A percentile compares a stretch with the other conserved stretches of the same genome.
phyloP scores from a whole-genome alignment of 92 coral and sea anemone genomes.

The Isaurus tuberculatus region DNA sequence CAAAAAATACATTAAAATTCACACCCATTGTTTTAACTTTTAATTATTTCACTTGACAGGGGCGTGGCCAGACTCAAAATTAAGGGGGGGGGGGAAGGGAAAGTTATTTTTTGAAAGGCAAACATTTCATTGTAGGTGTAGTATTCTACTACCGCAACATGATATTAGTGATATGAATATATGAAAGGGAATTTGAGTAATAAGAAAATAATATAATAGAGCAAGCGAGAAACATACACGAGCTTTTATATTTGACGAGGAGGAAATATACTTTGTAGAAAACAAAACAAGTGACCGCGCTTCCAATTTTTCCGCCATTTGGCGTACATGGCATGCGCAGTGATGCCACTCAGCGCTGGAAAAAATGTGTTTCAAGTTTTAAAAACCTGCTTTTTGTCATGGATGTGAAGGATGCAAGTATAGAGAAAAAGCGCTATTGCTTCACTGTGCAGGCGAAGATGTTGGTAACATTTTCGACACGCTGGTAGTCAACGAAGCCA shows the following conservation, averaged over 20 bases:
- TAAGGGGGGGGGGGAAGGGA: no score
- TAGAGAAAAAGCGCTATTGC: slow-evolving; percentile 36
- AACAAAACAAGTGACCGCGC: neutral
- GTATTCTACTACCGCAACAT: no score
- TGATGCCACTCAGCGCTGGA: neutral
- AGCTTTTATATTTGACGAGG: neutral
- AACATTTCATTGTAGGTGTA: no score
- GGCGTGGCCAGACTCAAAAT: no score
- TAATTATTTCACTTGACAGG: no score
- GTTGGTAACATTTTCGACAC: slow-evolving; percentile 47
- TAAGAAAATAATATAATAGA: no score
- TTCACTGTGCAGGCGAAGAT: slow-evolving; percentile 54
- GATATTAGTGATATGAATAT: no score
- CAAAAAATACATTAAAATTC: no score
- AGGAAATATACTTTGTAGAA: neutral
- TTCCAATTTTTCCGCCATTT: slow-evolving; percentile 4
- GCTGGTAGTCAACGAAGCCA: neutral
- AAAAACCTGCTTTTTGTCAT: slow-evolving; percentile 36
- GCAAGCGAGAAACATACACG: no score
- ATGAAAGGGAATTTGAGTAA: no score
- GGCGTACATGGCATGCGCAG: neutral
- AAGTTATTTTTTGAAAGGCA: no score
- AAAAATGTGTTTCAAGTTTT: slow-evolving; percentile 44
- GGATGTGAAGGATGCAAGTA: slow-evolving; percentile 20
- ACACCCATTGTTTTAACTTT: no score